A percentile compares a stretch with the other conserved stretches of the same genome.
phyloP scores from a whole-genome alignment of 2,113 vertebrate species.

The Erythrocercus mccallii region DNA sequence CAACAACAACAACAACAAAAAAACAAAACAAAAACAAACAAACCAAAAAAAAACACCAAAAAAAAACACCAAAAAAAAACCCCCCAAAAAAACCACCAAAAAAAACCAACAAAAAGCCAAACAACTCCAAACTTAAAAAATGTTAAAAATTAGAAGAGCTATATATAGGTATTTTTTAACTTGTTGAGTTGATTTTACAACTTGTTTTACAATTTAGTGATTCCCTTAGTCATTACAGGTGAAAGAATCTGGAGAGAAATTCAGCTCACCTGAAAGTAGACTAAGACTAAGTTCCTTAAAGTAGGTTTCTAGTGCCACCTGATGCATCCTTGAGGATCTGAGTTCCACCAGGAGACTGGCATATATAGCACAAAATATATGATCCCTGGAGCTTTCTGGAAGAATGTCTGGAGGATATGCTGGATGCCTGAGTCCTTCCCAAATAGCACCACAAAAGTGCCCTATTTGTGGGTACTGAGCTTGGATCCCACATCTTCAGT shows the following conservation, averaged over 20 bases:
- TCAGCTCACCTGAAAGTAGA: not conserved
- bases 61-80: no score
- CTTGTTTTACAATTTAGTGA: not conserved
- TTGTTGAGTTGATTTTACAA: not conserved
- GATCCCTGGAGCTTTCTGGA: not conserved
- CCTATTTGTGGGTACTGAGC: not conserved
- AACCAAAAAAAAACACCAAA: no score
- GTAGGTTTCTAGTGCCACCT: not conserved
- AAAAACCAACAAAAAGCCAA: no score
- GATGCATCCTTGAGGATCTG: not conserved
- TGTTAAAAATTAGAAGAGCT: not conserved
- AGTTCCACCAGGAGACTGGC: not conserved
- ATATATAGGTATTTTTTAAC: not conserved
- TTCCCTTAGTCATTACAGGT: not conserved
- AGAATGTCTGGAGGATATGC: not conserved
- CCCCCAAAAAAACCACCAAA: no score
- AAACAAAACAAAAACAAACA: no score
- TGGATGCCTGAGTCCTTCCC: not conserved
- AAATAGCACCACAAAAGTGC: rapidly evolving
- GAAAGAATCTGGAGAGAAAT: not conserved
- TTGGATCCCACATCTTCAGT: not conserved
- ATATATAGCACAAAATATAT: not conserved
- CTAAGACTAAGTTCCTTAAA: not conserved
- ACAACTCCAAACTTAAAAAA: no score
- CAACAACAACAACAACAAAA: no score